phyloP scores from a whole-genome alignment of 2,113 vertebrate genomes.

The Hippopotamus amphibius region DNA sequence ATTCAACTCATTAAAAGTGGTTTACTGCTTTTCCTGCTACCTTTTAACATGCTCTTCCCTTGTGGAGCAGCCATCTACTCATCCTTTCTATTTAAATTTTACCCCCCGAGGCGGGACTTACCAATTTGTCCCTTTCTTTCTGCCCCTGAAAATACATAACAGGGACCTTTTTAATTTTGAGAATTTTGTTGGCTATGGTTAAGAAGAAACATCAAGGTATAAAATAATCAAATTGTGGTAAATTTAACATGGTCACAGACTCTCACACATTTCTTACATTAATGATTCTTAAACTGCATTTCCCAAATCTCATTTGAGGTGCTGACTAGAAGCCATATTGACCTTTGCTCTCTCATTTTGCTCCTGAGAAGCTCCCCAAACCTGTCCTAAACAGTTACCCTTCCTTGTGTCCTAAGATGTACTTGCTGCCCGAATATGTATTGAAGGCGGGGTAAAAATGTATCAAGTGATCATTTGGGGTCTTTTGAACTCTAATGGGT shows the following conservation, averaged over 20 bases:
- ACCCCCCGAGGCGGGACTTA: not conserved
- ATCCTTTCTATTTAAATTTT: not conserved
- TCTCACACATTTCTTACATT: not conserved
- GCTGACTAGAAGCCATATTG: not conserved
- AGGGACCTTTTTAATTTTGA: not conserved
- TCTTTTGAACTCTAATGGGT: not conserved
- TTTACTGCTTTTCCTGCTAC: not conserved
- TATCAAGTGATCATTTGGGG: not conserved
- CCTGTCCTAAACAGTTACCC: not conserved
- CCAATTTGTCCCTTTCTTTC: not conserved
- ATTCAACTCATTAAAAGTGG: not conserved
- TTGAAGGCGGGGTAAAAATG: not conserved
- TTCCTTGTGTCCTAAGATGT: not conserved
- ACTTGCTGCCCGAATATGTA: not conserved
- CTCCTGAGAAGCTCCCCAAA: not conserved
- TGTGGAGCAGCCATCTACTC: not conserved
- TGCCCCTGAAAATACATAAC: not conserved
- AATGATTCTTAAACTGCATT: not conserved
- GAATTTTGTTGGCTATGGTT: not conserved
- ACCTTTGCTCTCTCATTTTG: not conserved
- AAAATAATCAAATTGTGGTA: not conserved
- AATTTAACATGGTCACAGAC: not conserved
- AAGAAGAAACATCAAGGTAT: not conserved
- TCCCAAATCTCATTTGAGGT: not conserved
- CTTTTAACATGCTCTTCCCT: not conserved